Evolutionary conservation across 2,888 invertebrate genomes (phyloP).

Genomic region (Amblyjoppa proteus): DNA sequence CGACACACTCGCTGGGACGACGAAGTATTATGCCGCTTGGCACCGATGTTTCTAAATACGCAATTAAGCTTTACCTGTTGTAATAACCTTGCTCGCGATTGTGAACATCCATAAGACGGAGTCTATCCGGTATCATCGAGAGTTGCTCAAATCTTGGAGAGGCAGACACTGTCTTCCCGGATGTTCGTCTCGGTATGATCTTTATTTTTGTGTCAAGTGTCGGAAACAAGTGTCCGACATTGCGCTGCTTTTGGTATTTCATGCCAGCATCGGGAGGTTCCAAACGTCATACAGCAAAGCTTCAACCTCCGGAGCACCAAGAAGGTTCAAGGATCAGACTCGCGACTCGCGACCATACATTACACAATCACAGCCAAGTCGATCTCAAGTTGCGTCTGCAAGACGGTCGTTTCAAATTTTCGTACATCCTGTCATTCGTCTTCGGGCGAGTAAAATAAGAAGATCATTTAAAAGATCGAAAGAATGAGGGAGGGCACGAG

Average conservation of each 20-base stretch:
- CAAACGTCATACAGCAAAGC: background rate
- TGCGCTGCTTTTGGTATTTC: background rate
- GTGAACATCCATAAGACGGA: background rate
- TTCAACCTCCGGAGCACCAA: background rate
- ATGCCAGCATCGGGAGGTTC: background rate
- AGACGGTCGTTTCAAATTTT: background rate
- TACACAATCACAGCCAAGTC: background rate
- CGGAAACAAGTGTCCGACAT: background rate
- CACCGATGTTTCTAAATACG: conserved; percentile 10
- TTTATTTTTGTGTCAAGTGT: background rate
- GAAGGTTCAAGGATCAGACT: background rate
- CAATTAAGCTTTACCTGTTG: conserved; percentile 9
- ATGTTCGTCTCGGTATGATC: background rate
- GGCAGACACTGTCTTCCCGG: background rate
- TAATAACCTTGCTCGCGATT: background rate
- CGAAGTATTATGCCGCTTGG: conserved; percentile 41
- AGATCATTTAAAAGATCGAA: conserved; percentile 27
- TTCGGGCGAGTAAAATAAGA: background rate
- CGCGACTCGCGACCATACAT: background rate
- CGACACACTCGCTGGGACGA: conserved; percentile 63
- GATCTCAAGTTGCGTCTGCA: background rate
- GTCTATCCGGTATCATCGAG: no score
- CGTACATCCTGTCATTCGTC: background rate
- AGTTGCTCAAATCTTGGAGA: no score
- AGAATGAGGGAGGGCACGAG: conserved; percentile 31